A percentile compares a stretch with the other conserved stretches of the same genome.
These are phyloP conservation scores for Phalloptychus januarius DNA, from an alignment of 2,797 vertebrate species.

Conservation along the genomic window DNA sequence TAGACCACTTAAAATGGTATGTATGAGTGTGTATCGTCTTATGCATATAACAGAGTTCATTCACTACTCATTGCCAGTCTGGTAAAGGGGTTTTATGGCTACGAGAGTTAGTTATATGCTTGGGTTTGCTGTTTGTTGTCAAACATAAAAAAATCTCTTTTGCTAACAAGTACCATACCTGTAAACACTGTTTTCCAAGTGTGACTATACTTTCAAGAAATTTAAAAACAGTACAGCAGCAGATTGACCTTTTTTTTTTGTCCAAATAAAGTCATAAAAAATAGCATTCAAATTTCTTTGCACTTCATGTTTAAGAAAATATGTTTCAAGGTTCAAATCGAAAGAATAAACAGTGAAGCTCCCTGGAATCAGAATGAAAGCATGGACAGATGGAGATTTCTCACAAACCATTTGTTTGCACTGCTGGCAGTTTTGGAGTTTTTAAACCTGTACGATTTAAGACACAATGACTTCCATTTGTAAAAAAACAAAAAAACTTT, in stretches of 20 bases:
- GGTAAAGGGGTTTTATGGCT: neutral
- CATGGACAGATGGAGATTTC: slow-evolving; percentile 7
- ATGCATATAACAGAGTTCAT: neutral
- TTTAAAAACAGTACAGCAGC: neutral
- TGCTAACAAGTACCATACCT: neutral
- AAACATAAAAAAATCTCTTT: neutral
- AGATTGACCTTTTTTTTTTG: neutral
- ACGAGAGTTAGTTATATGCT: neutral
- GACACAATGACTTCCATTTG: neutral
- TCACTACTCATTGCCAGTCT: neutral
- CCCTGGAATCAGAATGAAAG: neutral
- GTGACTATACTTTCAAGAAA: neutral
- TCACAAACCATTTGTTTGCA: neutral
- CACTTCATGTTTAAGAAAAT: neutral
- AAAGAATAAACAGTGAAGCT: neutral
- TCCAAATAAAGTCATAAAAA: neutral
- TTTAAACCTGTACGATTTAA: neutral
- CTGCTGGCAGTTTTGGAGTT: neutral
- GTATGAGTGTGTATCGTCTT: slow-evolving; percentile 10
- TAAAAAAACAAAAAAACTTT: neutral
- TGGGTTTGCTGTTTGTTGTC: neutral
- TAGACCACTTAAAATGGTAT: slow-evolving; percentile 91
- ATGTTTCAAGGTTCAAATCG: neutral
- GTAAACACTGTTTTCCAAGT: neutral
- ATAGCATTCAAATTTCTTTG: neutral